phyloP scores from a whole-genome alignment of 1,140 invertebrate genomes.

The Drosophila orena region DNA sequence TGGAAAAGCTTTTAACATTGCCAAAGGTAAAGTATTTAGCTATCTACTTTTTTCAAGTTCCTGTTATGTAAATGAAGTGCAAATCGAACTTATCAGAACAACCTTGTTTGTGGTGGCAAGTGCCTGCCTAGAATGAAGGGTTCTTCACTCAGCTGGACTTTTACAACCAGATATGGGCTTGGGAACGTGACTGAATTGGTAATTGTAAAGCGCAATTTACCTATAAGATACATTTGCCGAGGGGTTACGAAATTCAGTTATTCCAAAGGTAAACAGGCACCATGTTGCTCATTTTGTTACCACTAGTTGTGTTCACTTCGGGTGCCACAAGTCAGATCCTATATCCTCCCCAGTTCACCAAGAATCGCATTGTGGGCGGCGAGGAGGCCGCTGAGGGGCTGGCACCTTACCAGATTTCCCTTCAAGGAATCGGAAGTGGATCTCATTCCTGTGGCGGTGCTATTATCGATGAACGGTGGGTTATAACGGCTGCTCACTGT shows the following conservation, averaged over 20 bases:
- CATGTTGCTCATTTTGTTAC: constrained; percentile 32
- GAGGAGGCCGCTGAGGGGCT: constrained; percentile 80
- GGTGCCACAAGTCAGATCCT: constrained; percentile 28
- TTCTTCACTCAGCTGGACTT: constrained; percentile 16
- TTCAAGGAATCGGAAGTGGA: constrained; percentile 60
- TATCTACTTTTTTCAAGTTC: neutral
- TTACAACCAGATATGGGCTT: neutral
- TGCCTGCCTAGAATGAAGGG: neutral
- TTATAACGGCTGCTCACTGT: constrained; percentile 85
- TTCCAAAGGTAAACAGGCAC: neutral
- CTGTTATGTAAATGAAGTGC: constrained; percentile 2
- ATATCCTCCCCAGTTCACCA: constrained; percentile 71
- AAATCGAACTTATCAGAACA: constrained; percentile 7
- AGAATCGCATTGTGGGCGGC: constrained; percentile 85
- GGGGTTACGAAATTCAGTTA: neutral
- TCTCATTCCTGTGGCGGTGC: constrained; percentile 85
- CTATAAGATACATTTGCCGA: constrained; percentile 17
- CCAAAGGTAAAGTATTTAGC: neutral
- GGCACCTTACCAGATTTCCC: constrained; percentile 85
- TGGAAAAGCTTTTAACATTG: neutral
- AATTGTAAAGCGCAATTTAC: neutral
- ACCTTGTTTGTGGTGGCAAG: constrained; percentile 7
- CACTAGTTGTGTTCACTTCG: neutral
- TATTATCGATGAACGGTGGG: constrained; percentile 84
- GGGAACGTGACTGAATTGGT: constrained; percentile 20